Percentiles rank a stretch among this genome's conserved stretches.
These are phyloP conservation scores for Colostygia pectinataria DNA, from an alignment of 2,888 invertebrate species.

Conservation along the genomic window DNA sequence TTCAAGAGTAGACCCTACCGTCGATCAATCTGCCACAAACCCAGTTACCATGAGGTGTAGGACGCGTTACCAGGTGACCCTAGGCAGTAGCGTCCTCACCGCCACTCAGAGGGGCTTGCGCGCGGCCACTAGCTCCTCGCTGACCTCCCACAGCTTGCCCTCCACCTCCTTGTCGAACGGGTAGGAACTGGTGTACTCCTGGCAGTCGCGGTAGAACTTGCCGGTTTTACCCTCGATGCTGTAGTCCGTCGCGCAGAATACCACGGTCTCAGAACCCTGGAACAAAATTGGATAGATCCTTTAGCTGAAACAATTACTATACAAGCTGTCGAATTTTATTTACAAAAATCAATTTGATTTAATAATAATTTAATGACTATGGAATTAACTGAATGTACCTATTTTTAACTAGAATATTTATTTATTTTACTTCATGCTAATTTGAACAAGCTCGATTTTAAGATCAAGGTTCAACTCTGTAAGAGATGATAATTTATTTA, in stretches of 20 bases:
- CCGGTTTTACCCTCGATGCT: slow-evolving; percentile 85
- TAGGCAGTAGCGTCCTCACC: slow-evolving; percentile 23
- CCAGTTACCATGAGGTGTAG: not conserved
- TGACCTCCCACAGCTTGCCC: slow-evolving; percentile 87
- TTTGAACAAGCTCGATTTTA: too few species aligned
- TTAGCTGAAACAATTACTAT: too few species aligned
- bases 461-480: too few species aligned
- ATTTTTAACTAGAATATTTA: too few species aligned
- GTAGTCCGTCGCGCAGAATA: slow-evolving; percentile 89
- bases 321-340: too few species aligned
- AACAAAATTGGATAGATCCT: too few species aligned
- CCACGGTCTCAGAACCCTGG: slow-evolving; percentile 90
- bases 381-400: too few species aligned
- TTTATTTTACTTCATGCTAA: too few species aligned
- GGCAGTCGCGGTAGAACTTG: slow-evolving; percentile 89
- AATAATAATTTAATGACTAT: too few species aligned
- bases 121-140: slow-evolving; percentile 80
- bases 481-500: too few species aligned
- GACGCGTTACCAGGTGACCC: slow-evolving; percentile 17
- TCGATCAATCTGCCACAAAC: not conserved
- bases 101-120: slow-evolving; percentile 60
- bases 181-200: slow-evolving; percentile 83
- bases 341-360: too few species aligned
- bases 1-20: too few species aligned
- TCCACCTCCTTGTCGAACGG: slow-evolving; percentile 85